Conservation (phyloP, 2,113 vertebrate species). For the Corydoras maculifer region DNA sequence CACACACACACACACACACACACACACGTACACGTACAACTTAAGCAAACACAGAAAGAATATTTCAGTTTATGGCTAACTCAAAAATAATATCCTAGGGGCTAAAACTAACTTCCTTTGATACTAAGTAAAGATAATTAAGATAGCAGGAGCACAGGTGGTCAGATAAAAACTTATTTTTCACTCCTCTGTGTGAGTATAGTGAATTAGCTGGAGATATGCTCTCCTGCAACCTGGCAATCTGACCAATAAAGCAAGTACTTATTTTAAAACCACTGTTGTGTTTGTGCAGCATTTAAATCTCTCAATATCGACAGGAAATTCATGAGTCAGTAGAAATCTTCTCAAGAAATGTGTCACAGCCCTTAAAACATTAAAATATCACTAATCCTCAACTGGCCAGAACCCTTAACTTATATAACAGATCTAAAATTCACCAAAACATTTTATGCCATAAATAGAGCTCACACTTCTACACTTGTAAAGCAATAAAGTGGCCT, state of each 20-base stretch:
- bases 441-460: too few relatives aligned
- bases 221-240: slow-evolving; percentile 40
- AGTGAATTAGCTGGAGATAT: slow-evolving; percentile 17
- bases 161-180: background rate
- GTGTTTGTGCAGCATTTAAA: slow-evolving; percentile 9
- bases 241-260: slow-evolving; percentile 32
- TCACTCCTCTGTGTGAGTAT: background rate
- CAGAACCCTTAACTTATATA: background rate
- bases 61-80: background rate
- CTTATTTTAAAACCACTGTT: slow-evolving; percentile 8
- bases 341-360: slow-evolving; percentile 17
- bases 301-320: slow-evolving; percentile 26
- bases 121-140: background rate
- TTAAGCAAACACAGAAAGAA: background rate
- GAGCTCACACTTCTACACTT: too few relatives aligned
- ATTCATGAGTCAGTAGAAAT: slow-evolving; percentile 22
- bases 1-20: too few relatives aligned
- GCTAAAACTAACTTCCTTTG: background rate
- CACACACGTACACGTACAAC: too few relatives aligned
- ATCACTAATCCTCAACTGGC: too few relatives aligned
- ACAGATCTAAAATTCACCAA: background rate
- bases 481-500: too few relatives aligned
- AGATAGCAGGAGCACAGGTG: slow-evolving; percentile 2
- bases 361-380: too few relatives aligned
- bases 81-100: background rate